phyloP scores from a whole-genome alignment of 2,888 invertebrate species.

The Acanthosepion lycidas region DNA sequence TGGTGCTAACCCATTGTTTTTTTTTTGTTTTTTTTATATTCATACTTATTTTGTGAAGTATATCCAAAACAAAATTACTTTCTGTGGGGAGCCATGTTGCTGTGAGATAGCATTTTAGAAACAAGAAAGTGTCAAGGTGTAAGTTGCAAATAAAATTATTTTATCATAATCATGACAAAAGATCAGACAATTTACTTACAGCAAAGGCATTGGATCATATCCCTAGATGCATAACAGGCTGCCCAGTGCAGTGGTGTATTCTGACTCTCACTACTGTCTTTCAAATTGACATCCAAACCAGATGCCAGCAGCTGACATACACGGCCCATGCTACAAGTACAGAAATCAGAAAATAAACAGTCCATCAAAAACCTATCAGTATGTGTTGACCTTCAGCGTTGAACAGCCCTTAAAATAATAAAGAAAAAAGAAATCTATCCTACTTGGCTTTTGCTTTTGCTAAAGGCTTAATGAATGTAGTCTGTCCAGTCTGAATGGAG shows the following conservation, averaged over 20 bases:
- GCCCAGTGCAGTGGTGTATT: constrained; percentile 82
- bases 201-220: constrained; percentile 78
- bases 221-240: constrained; percentile 79
- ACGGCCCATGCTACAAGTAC: constrained; percentile 77
- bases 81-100: background rate
- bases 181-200: constrained; percentile 72
- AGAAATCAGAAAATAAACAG: background rate
- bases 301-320: constrained; percentile 79
- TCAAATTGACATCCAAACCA: constrained; percentile 79
- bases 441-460: background rate
- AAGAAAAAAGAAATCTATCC: background rate
- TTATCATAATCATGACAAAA: background rate
- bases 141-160: background rate
- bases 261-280: constrained; percentile 78
- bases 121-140: background rate
- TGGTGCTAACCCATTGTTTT: background rate
- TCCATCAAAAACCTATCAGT: constrained; percentile 52
- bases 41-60: background rate
- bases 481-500: background rate
- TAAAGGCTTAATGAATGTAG: background rate
- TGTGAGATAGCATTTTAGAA: background rate
- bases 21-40: background rate
- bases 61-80: background rate
- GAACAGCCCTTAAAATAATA: background rate
- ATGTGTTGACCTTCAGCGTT: background rate